Evolutionary conservation across 2,113 vertebrate genomes (phyloP).

Genomic region (Merops nubicus): DNA sequence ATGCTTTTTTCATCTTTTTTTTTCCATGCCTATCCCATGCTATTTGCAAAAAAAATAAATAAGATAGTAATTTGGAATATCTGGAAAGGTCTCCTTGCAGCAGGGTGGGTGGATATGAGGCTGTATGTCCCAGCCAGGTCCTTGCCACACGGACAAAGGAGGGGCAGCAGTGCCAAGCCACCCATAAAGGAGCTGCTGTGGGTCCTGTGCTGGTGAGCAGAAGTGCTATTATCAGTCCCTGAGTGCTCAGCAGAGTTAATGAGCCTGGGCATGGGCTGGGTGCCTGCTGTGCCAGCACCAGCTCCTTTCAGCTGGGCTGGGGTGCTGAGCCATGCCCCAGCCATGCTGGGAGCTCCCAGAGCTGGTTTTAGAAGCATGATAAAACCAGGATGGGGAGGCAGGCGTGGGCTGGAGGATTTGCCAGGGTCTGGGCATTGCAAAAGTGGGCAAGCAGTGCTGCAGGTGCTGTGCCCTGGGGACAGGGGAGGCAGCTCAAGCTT

Average conservation of each 20-base stretch:
- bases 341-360: neutral
- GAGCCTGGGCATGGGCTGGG: neutral
- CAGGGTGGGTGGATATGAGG: neutral
- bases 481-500: neutral
- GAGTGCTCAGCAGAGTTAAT: neutral
- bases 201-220: neutral
- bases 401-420: neutral
- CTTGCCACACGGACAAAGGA: neutral
- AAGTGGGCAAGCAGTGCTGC: neutral
- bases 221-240: neutral
- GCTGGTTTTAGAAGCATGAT: neutral
- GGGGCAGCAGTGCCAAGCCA: neutral
- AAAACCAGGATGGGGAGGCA: neutral
- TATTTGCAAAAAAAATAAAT: neutral
- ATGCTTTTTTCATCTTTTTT: neutral
- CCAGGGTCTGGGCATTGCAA: neutral
- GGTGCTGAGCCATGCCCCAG: accelerated
- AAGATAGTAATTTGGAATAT: neutral
- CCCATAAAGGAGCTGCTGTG: neutral
- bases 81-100: neutral
- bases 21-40: neutral
- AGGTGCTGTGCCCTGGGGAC: neutral
- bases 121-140: neutral
- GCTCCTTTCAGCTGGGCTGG: neutral
- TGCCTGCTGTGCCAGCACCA: neutral